Conservation (phyloP, 2,888 invertebrate species). For the Agrilus biguttatus region DNA sequence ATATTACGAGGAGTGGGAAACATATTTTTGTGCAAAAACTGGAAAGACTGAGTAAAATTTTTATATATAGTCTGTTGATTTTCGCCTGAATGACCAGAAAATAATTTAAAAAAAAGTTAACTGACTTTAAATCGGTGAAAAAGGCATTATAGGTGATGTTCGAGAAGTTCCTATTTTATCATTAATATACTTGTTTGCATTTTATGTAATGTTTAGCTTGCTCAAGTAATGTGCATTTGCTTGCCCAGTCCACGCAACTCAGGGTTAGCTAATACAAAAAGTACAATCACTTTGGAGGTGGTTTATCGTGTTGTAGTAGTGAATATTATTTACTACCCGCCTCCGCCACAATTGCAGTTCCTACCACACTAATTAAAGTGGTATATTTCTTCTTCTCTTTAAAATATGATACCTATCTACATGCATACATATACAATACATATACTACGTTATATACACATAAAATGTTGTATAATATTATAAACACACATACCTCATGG, state of each 20-base stretch:
- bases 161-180: conserved; percentile 36
- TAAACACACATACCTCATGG: too few species aligned
- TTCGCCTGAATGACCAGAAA: conserved; percentile 33
- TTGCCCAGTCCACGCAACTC: conserved; percentile 31
- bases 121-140: conserved; percentile 19
- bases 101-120: conserved; percentile 34
- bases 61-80: conserved; percentile 34
- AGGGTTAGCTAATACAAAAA: conserved; percentile 31
- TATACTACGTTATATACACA: too few species aligned
- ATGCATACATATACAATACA: too few species aligned
- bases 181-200: conserved; percentile 33
- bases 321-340: too few species aligned
- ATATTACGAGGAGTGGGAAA: conserved; percentile 33
- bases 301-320: too few species aligned
- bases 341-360: too few species aligned
- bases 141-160: conserved; percentile 29
- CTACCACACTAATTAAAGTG: too few species aligned
- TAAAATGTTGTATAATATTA: neutral
- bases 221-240: conserved; percentile 31
- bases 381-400: too few species aligned
- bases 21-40: conserved; percentile 37
- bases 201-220: conserved; percentile 33
- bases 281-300: conserved; percentile 25
- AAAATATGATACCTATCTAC: too few species aligned
- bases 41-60: conserved; percentile 40